These are phyloP conservation scores for Ceyx margarethae DNA, from an alignment of 2,113 vertebrate species.

Conservation along the genomic window DNA sequence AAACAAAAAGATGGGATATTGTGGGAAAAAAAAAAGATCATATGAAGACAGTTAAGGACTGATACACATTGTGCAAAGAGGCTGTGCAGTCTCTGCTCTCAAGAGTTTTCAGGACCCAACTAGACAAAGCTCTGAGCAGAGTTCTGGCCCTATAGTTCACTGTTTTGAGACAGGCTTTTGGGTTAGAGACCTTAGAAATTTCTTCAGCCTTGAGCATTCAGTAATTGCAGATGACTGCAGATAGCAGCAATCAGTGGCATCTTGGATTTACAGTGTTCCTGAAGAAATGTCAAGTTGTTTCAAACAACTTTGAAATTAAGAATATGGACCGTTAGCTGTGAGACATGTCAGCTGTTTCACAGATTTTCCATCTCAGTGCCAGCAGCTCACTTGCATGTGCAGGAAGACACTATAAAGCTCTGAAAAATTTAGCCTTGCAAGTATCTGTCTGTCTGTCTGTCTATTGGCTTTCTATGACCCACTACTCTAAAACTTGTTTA, in stretches of 20 bases:
- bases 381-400: neutral
- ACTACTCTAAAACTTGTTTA: neutral
- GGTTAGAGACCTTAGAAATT: neutral
- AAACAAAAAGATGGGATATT: neutral
- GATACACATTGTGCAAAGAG: accelerated
- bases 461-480: neutral
- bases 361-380: neutral
- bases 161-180: neutral
- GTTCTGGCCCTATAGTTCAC: neutral
- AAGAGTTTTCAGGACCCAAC: neutral
- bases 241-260: neutral
- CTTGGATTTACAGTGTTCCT: neutral
- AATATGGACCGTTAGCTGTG: neutral
- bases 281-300: neutral
- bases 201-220: neutral
- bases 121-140: neutral
- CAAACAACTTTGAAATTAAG: neutral
- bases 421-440: neutral
- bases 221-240: neutral
- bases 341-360: neutral
- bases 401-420: neutral
- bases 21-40: neutral
- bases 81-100: neutral
- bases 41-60: neutral
- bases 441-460: neutral